Percentiles rank a stretch among this genome's conserved stretches.
phyloP scores from a whole-genome alignment of 30 jellyfish, hydroid and myxozoan species.

The Pseudorhiza aurosa region DNA sequence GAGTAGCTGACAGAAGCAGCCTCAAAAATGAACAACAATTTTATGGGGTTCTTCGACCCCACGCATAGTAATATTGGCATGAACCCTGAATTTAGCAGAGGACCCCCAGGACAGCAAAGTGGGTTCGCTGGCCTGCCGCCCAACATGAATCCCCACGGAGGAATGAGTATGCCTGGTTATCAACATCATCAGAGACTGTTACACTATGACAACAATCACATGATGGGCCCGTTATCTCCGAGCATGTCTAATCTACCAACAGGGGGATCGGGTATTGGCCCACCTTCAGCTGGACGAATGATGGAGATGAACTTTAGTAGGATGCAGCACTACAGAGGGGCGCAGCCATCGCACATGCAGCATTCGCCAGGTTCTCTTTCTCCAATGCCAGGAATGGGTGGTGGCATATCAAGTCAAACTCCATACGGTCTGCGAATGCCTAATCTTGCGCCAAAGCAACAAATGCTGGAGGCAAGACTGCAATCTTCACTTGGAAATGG shows the following conservation, averaged over 20 bases:
- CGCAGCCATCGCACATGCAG: conserved; percentile 64
- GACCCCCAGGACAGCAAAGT: conserved; percentile 75
- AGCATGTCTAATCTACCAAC: conserved; percentile 30
- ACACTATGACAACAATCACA: conserved; percentile 45
- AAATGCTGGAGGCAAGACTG: conserved; percentile 52
- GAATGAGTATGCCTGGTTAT: conserved; percentile 36
- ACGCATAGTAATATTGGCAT: conserved; percentile 35
- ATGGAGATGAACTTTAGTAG: conserved; percentile 56
- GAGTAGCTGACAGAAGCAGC: conserved; percentile 32
- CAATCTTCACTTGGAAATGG: conserved; percentile 58
- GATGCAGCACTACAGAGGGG: conserved; percentile 62
- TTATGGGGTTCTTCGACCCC: conserved; percentile 77
- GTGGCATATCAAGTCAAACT: conserved; percentile 42
- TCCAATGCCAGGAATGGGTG: conserved; percentile 66
- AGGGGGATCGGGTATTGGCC: conserved; percentile 59
- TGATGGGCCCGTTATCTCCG: conserved; percentile 66
- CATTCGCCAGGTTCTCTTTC: conserved; percentile 65
- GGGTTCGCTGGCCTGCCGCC: conserved; percentile 68
- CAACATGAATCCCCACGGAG: conserved; percentile 67
- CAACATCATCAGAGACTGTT: conserved; percentile 64
- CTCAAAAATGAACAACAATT: conserved; percentile 61
- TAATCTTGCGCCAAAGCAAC: conserved; percentile 66
- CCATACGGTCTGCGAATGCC: conserved; percentile 70
- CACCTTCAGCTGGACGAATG: conserved; percentile 56
- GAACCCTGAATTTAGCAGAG: conserved; percentile 67